Percentiles rank a stretch among this genome's conserved stretches.
Evolutionary conservation across 1,140 invertebrate species (phyloP).

Genomic region (Lanistes nyassanus): DNA sequence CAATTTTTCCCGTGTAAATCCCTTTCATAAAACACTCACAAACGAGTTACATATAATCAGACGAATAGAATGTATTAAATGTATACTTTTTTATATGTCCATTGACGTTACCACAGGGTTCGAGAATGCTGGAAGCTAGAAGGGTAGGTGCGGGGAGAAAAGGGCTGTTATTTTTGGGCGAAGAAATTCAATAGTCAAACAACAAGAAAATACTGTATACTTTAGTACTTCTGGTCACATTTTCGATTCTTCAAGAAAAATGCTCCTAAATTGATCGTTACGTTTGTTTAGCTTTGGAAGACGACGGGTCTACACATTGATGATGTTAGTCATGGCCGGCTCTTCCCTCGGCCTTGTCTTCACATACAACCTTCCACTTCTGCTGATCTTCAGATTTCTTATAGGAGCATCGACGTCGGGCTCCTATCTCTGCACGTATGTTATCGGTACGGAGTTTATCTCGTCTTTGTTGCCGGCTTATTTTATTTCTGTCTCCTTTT

Average conservation of each 20-base stretch:
- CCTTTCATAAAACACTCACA: no score
- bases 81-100: no score
- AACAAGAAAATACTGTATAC: no score
- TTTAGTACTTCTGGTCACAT: not conserved
- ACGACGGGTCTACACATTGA: constrained; percentile 7
- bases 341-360: constrained; percentile 18
- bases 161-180: not conserved
- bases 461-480: not conserved
- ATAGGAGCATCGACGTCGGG: constrained; percentile 13
- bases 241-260: not conserved
- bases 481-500: no score
- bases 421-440: not conserved
- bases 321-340: constrained; percentile 2
- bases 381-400: constrained; percentile 26
- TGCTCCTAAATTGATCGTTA: not conserved
- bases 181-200: not conserved
- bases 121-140: no score
- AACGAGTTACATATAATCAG: no score
- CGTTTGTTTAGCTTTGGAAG: constrained; percentile 23
- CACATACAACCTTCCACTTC: constrained; percentile 24
- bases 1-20: no score
- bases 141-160: no score
- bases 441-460: constrained; percentile 11
- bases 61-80: no score
- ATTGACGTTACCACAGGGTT: no score